A percentile compares a stretch with the other conserved stretches of the same genome.
Evolutionary conservation across 2,888 invertebrate genomes (phyloP).

Genomic region (Germaria angustata): DNA sequence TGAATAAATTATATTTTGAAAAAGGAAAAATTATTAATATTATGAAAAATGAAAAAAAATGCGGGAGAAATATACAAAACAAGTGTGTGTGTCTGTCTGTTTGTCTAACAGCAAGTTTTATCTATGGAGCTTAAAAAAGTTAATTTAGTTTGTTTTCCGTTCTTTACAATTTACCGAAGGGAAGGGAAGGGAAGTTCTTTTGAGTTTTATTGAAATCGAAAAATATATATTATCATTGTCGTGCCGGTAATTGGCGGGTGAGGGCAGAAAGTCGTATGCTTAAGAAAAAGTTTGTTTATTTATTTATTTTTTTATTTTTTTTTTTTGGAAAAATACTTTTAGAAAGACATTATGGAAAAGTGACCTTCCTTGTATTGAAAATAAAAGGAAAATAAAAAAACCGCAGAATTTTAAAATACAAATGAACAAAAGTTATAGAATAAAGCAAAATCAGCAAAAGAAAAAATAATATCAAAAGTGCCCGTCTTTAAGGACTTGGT

Average conservation of each 20-base stretch:
- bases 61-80: not conserved
- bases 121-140: constrained; percentile 16
- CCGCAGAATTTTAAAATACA: not conserved
- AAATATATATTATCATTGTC: constrained; percentile 19
- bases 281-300: constrained; percentile 3
- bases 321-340: constrained; percentile 6
- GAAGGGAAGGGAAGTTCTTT: not conserved
- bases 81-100: not conserved
- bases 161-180: not conserved
- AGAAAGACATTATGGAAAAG: not conserved
- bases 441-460: not conserved
- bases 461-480: constrained; percentile 14
- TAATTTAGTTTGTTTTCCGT: constrained; percentile 25
- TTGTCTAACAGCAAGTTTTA: constrained; percentile 18
- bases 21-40: not conserved
- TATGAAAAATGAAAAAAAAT: not conserved
- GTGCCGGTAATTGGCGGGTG: constrained; percentile 22
- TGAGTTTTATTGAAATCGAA: constrained; percentile 27
- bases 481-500: constrained; percentile 18
- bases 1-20: constrained; percentile 11
- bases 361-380: constrained; percentile 27
- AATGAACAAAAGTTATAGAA: not conserved
- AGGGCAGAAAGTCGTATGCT: constrained; percentile 8
- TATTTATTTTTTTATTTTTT: no score
- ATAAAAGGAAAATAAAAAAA: constrained; percentile 13